phyloP scores from a whole-genome alignment of 2,888 invertebrate species.

The Gerris lacustris region DNA sequence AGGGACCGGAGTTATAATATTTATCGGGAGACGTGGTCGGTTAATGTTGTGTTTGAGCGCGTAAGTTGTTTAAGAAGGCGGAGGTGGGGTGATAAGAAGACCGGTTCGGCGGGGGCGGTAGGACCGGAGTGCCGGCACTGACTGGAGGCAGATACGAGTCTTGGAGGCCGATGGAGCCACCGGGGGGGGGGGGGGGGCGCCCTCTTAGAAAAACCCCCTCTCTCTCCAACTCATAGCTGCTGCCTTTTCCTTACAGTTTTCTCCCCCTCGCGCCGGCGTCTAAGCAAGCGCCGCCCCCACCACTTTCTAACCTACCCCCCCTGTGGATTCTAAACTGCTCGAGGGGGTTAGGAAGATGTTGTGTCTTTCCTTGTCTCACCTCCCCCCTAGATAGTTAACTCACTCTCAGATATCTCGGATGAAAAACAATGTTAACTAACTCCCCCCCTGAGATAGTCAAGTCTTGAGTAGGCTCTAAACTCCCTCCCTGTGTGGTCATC shows the following conservation, averaged over 20 bases:
- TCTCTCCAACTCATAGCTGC: conserved; percentile 24
- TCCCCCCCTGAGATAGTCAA: too few species aligned
- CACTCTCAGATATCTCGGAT: too few species aligned
- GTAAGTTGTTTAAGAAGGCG: conserved; percentile 12
- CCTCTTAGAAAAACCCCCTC: conserved; percentile 30
- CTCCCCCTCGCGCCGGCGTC: conserved; percentile 30
- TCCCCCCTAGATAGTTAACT: too few species aligned
- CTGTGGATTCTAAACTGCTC: conserved; percentile 13
- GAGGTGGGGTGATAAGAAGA: conserved; percentile 21
- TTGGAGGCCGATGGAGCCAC: conserved; percentile 14
- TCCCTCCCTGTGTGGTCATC: too few species aligned
- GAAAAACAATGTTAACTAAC: too few species aligned
- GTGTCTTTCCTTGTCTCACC: not conserved
- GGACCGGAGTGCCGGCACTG: conserved; percentile 18
- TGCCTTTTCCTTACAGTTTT: conserved; percentile 31
- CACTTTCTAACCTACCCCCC: conserved; percentile 25
- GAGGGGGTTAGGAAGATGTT: conserved; percentile 16
- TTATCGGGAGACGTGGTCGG: too few species aligned
- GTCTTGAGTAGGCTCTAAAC: too few species aligned
- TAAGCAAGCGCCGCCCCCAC: conserved; percentile 25
- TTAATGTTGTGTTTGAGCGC: not conserved
- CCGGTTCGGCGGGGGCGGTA: conserved; percentile 16
- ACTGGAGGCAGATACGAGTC: conserved; percentile 8
- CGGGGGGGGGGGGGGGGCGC: not conserved
- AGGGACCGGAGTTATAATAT: too few species aligned